A percentile compares a stretch with the other conserved stretches of the same genome.
These are phyloP conservation scores for Teleopsis dalmanni DNA, from an alignment of 1,140 invertebrate species.

Conservation along the genomic window DNA sequence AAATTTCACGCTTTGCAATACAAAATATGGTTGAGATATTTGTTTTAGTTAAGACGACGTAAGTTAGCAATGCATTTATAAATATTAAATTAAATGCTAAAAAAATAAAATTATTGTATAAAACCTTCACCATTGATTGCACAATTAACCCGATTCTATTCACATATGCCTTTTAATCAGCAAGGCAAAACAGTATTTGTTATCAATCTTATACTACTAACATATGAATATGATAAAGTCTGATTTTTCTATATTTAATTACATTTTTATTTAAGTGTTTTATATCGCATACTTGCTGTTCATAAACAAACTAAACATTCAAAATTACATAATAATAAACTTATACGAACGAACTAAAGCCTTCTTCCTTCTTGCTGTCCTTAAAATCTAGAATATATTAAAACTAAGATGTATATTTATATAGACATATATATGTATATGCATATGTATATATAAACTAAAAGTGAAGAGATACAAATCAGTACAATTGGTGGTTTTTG, in stretches of 20 bases:
- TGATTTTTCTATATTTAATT: background rate
- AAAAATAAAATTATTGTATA: slow-evolving; percentile 3
- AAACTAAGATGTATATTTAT: background rate
- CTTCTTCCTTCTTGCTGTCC: no score
- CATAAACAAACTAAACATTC: background rate
- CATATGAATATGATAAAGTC: background rate
- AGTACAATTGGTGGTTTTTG: slow-evolving; percentile 17
- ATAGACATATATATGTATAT: slow-evolving; percentile 3
- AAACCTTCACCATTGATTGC: slow-evolving; percentile 44
- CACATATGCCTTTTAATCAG: background rate
- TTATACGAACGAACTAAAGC: slow-evolving; percentile 4
- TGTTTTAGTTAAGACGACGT: background rate
- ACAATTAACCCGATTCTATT: slow-evolving; percentile 42
- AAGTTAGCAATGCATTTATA: background rate
- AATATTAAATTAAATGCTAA: background rate
- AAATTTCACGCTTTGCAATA: no score
- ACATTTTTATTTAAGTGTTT: no score
- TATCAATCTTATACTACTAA: background rate
- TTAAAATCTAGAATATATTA: no score
- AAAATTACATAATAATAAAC: slow-evolving; percentile 3
- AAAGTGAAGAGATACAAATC: slow-evolving; percentile 11
- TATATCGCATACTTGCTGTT: background rate
- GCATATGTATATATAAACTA: no score
- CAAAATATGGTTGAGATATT: background rate
- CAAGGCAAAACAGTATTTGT: background rate